A percentile compares a stretch with the other conserved stretches of the same genome.
Evolutionary conservation across 2,797 vertebrate species (phyloP).

Genomic region (Petrocephalus sullivani): DNA sequence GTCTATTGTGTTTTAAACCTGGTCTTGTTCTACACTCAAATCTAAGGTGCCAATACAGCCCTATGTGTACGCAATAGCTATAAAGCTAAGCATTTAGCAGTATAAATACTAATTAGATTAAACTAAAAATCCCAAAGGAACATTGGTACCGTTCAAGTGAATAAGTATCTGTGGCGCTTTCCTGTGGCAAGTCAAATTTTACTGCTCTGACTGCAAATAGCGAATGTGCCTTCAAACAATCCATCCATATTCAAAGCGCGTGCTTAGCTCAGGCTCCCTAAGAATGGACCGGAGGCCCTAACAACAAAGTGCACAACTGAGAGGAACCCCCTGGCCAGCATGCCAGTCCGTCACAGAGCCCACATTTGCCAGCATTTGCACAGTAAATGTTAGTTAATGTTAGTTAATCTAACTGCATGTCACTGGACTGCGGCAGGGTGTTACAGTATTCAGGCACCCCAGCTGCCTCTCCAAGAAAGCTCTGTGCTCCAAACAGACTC

Average conservation of each 20-base stretch:
- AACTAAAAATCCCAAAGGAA: neutral
- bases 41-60: neutral
- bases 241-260: neutral
- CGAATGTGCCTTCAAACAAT: neutral
- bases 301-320: neutral
- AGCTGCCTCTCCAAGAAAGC: neutral
- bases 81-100: neutral
- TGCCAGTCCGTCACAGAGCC: neutral
- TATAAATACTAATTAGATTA: neutral
- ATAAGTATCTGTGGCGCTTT: neutral
- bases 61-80: neutral
- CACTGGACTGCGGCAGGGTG: neutral
- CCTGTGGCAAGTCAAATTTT: neutral
- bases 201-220: neutral
- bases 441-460: neutral
- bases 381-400: neutral
- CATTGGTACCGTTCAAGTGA: neutral
- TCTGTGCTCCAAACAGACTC: neutral
- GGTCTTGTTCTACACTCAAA: neutral
- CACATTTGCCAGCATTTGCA: neutral
- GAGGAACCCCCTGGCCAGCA: neutral
- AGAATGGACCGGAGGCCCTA: neutral
- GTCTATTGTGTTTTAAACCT: neutral
- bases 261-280: neutral
- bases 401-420: neutral